Percentiles rank a stretch among this genome's conserved stretches.
Conservation (phyloP, 2,888 invertebrate genomes). For the Hypolimnas misippus region DNA sequence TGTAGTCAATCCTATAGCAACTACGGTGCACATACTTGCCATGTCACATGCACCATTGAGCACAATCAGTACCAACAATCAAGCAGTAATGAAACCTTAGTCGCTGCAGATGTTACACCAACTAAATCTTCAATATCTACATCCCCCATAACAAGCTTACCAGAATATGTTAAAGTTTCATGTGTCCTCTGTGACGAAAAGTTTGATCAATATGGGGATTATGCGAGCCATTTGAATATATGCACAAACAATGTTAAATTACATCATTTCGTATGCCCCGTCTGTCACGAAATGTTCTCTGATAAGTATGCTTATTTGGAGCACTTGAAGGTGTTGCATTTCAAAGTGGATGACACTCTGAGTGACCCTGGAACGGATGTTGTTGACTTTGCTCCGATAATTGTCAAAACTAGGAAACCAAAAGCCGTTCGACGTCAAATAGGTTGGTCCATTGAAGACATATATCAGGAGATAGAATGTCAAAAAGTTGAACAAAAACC, state of each 20-base stretch:
- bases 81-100: constrained; percentile 75
- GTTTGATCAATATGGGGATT: constrained; percentile 69
- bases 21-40: constrained; percentile 69
- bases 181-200: constrained; percentile 76
- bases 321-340: constrained; percentile 68
- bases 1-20: constrained; percentile 72
- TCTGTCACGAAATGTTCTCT: constrained; percentile 76
- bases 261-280: constrained; percentile 75
- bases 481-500: constrained; percentile 69
- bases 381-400: constrained; percentile 71
- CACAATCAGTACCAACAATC: constrained; percentile 66
- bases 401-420: constrained; percentile 69
- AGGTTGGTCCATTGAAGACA: constrained; percentile 80
- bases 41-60: constrained; percentile 74
- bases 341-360: constrained; percentile 50
- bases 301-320: constrained; percentile 68
- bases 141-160: constrained; percentile 46
- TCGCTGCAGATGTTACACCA: constrained; percentile 64
- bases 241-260: constrained; percentile 78
- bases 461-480: constrained; percentile 80
- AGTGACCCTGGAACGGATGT: constrained; percentile 64
- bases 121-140: constrained; percentile 41
- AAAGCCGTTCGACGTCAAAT: constrained; percentile 75
- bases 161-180: constrained; percentile 58
- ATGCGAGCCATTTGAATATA: constrained; percentile 71